phyloP scores from a whole-genome alignment of 2,888 invertebrate genomes.

The Gandaritis pyraliata region DNA sequence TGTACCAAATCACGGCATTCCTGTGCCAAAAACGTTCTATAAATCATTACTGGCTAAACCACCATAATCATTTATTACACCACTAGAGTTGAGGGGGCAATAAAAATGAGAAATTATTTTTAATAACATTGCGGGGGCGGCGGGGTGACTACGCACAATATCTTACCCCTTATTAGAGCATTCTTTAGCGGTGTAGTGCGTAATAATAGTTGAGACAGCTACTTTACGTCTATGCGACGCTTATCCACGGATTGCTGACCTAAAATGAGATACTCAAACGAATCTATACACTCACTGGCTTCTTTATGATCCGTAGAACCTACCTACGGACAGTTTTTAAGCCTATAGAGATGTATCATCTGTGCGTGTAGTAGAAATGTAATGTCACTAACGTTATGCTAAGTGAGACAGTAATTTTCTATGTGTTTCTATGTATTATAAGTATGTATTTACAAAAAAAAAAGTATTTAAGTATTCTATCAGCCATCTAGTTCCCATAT shows the following conservation, averaged over 20 bases:
- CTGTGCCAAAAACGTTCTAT: slow-evolving; percentile 32
- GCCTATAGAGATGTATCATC: no score
- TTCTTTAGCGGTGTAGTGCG: slow-evolving; percentile 68
- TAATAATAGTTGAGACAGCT: slow-evolving; percentile 71
- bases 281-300: neutral
- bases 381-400: no score
- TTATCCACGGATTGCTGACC: slow-evolving; percentile 47
- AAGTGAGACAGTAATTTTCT: no score
- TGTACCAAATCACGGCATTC: slow-evolving; percentile 26
- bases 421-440: no score
- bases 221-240: slow-evolving; percentile 69
- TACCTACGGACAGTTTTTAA: neutral
- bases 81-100: slow-evolving; percentile 68
- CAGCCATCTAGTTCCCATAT: no score
- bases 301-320: neutral
- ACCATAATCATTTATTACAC: slow-evolving; percentile 68
- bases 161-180: slow-evolving; percentile 62
- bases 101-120: slow-evolving; percentile 85
- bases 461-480: no score
- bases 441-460: no score
- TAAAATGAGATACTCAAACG: neutral
- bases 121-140: slow-evolving; percentile 71
- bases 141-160: slow-evolving; percentile 41
- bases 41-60: slow-evolving; percentile 46
- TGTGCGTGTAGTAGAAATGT: no score